Evolutionary conservation across 2,113 vertebrate genomes (phyloP).

Genomic region (Antechinus stuartii): DNA sequence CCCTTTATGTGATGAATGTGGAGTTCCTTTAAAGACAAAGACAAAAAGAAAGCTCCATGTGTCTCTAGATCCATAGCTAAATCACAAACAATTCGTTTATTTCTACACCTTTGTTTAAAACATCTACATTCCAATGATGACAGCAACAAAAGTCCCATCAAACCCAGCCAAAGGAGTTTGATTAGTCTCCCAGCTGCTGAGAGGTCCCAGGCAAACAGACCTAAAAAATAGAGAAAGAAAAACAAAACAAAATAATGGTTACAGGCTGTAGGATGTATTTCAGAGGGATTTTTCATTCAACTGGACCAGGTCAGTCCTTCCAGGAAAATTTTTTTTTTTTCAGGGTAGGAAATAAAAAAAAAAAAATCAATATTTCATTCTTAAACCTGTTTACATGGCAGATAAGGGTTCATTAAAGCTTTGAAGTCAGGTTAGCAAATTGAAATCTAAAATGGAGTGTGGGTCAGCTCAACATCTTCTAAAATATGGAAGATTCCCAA

Average conservation of each 20-base stretch:
- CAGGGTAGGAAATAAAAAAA: slow-evolving; percentile 18
- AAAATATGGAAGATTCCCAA: slow-evolving; percentile 65
- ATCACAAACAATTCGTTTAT: slow-evolving; percentile 78
- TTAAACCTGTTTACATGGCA: slow-evolving; percentile 64
- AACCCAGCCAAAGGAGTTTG: slow-evolving; percentile 56
- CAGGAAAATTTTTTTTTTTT: not conserved
- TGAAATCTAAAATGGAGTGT: slow-evolving; percentile 61
- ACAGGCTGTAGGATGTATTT: slow-evolving; percentile 67
- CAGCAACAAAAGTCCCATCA: slow-evolving; percentile 12
- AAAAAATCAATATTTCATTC: slow-evolving; percentile 61
- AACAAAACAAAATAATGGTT: slow-evolving; percentile 72
- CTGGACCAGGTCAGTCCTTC: slow-evolving; percentile 40
- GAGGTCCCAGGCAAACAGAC: slow-evolving; percentile 77
- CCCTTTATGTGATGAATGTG: slow-evolving; percentile 53
- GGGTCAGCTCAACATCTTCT: slow-evolving; percentile 56
- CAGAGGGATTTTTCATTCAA: slow-evolving; percentile 44
- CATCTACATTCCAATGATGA: slow-evolving; percentile 68
- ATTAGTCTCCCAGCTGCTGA: slow-evolving; percentile 75
- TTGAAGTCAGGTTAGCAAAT: slow-evolving; percentile 65
- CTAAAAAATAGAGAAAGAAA: slow-evolving; percentile 80
- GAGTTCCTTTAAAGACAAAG: slow-evolving; percentile 45
- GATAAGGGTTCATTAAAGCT: slow-evolving; percentile 67
- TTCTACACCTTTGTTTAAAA: slow-evolving; percentile 75
- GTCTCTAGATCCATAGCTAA: slow-evolving; percentile 70
- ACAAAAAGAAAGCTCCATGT: slow-evolving; percentile 8